Evolutionary conservation across 2,113 vertebrate species (phyloP).

Genomic region (Myrmophylax atrothorax): DNA sequence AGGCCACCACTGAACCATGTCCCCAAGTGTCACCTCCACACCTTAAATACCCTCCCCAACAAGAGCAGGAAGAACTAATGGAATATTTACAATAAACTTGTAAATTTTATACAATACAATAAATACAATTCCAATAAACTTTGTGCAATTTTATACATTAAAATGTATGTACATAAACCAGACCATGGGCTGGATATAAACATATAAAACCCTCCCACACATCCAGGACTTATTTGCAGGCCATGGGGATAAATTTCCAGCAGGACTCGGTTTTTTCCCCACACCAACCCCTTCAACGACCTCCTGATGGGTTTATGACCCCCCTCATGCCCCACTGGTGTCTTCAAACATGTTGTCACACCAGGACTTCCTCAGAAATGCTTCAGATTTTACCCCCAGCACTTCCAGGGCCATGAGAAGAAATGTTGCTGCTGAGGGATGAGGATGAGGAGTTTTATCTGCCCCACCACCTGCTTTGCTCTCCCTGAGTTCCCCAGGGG

Average conservation of each 20-base stretch:
- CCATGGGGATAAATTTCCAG: not conserved
- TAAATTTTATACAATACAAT: too few relatives aligned
- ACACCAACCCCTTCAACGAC: not conserved
- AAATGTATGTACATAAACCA: not conserved
- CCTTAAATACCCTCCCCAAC: not conserved
- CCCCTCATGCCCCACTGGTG: not conserved
- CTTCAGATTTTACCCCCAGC: not conserved
- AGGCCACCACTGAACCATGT: not conserved
- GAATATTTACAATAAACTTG: not conserved
- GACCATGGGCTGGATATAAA: not conserved
- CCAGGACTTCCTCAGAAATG: not conserved
- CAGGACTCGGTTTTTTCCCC: not conserved
- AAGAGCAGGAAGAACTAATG: not conserved
- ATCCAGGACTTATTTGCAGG: too few relatives aligned
- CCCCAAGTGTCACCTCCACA: not conserved
- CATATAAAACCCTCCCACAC: too few relatives aligned
- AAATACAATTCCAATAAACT: too few relatives aligned
- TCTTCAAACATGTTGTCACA: not conserved
- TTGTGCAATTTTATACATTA: not conserved
- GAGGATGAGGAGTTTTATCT: not conserved
- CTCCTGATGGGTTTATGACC: accelerated
- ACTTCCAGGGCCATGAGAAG: not conserved
- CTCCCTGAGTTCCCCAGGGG: not conserved
- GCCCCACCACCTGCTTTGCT: not conserved
- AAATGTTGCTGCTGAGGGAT: not conserved